Evolutionary conservation across 2,797 vertebrate species (phyloP), one percentile per base, ranked within the genome.

Genomic region (Lepilemur ruficaudatus): DNA sequence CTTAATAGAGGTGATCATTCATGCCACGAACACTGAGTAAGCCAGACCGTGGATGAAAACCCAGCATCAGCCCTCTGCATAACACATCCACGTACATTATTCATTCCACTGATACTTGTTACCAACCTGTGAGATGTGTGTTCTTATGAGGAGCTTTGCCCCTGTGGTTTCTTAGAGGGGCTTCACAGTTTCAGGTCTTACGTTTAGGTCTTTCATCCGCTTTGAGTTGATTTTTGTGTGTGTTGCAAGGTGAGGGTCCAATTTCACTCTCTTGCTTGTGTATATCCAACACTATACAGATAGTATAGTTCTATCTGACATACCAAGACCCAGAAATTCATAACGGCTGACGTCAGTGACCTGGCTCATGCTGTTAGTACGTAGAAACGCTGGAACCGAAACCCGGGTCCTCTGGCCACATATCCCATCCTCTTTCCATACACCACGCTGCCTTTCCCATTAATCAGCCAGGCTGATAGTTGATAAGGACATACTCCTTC

Each of bases 1-100:
- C 48, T 96, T 86, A 57, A 84, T 50, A 76, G 69, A 93, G 20
- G 83, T 55, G 46, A 95, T 96, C 72, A 92, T 85, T 97, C 91
- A 96, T 83, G 87, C 86, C 78, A 86, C 38, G 90, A 93, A 63
- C 15, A 82, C 46, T 91, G 50, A 94, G 55, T 87, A 93, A 97
- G 41, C 67, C 18, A 63, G 63, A 86, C 18, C 89, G 63, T 73
- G 85, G 46, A 84, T 63, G 35, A 92, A 93, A 95, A 83, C 23
- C n/a, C 46, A 87, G 7, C 79, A 80, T 80, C 12, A 61, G 35
- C 28, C 22, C 43, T 93, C 48, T 48, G 5, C 15, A 79, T 73
- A 91, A 73, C 69, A 83, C 69, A 86, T 7, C 12, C 89, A 91
- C 55, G 81, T 63, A 70, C 50, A 95, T 59, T 59, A 59, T 25